A percentile compares a stretch with the other conserved stretches of the same genome.
Conservation (phyloP, 2,888 invertebrate genomes). For the Brenthis ino region DNA sequence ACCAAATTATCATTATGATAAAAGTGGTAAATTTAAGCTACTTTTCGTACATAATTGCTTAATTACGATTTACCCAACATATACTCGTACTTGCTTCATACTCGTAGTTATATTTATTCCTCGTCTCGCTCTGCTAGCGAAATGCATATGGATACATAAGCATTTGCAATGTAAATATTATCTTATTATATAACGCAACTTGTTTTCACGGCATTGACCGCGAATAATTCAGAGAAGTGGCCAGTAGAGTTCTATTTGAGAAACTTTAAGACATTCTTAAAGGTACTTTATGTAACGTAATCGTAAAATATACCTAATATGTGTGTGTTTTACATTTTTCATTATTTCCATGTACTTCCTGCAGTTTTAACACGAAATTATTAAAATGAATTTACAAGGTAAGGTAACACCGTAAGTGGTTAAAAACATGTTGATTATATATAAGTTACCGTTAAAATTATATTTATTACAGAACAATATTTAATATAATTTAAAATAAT, state of each 20-base stretch:
- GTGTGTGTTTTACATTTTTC: too few species aligned
- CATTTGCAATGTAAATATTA: slow-evolving; percentile 32
- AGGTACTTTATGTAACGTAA: too few species aligned
- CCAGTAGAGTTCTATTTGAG: background rate
- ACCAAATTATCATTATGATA: background rate
- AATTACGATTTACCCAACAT: background rate
- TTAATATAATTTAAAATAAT: too few species aligned
- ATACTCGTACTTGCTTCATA: background rate
- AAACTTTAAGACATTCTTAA: too few species aligned
- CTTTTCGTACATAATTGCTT: slow-evolving; percentile 1
- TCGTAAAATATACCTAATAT: too few species aligned
- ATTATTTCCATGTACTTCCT: too few species aligned
- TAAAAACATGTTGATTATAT: too few species aligned
- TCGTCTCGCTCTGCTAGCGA: slow-evolving; percentile 33
- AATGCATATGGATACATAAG: slow-evolving; percentile 35
- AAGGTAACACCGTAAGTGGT: too few species aligned
- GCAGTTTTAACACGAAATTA: too few species aligned
- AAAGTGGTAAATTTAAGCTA: background rate
- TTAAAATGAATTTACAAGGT: too few species aligned
- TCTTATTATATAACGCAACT: slow-evolving; percentile 28
- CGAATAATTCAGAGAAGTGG: slow-evolving; percentile 5
- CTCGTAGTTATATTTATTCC: slow-evolving; percentile 1
- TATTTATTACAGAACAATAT: too few species aligned
- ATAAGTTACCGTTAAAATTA: too few species aligned
- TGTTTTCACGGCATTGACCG: slow-evolving; percentile 38